phyloP scores from a whole-genome alignment of 2,888 invertebrate species.

The Acronicta alni region DNA sequence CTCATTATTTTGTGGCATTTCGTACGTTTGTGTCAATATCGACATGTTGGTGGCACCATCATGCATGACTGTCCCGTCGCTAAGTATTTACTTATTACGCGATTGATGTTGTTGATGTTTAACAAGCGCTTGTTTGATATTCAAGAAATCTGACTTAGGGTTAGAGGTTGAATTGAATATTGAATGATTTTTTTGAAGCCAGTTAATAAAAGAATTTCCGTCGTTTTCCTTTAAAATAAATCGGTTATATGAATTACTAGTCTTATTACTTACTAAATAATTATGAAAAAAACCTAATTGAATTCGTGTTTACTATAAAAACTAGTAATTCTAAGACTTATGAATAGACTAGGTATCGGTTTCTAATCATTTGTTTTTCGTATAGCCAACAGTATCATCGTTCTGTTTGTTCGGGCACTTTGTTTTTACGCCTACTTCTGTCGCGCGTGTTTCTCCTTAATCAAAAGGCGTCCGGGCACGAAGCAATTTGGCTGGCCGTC shows the following conservation, averaged over 20 bases:
- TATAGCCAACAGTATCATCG: slow-evolving; percentile 10
- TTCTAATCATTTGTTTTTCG: background rate
- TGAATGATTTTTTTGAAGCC: background rate
- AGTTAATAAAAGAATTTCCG: too few relatives aligned
- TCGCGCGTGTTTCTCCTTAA: slow-evolving; percentile 79
- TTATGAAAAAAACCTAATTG: too few relatives aligned
- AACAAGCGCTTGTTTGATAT: slow-evolving; percentile 53
- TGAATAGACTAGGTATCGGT: too few relatives aligned
- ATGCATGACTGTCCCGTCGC: slow-evolving; percentile 55
- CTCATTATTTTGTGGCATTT: slow-evolving; percentile 80
- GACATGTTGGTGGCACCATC: slow-evolving; percentile 57
- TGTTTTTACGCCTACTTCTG: slow-evolving; percentile 77
- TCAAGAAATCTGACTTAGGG: slow-evolving; percentile 29
- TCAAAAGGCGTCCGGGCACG: slow-evolving; percentile 87
- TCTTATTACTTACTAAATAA: too few relatives aligned
- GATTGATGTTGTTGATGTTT: slow-evolving; percentile 65
- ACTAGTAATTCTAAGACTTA: too few relatives aligned
- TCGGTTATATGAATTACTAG: too few relatives aligned
- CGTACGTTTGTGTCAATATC: slow-evolving; percentile 70
- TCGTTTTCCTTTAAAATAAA: too few relatives aligned
- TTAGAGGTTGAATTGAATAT: background rate
- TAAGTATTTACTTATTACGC: slow-evolving; percentile 64
- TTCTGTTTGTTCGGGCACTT: slow-evolving; percentile 67
- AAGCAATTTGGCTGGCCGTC: slow-evolving; percentile 86
- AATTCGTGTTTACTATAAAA: too few relatives aligned